phyloP scores from a whole-genome alignment of 2,888 invertebrate genomes.

The Cheiracanthium punctorium region DNA sequence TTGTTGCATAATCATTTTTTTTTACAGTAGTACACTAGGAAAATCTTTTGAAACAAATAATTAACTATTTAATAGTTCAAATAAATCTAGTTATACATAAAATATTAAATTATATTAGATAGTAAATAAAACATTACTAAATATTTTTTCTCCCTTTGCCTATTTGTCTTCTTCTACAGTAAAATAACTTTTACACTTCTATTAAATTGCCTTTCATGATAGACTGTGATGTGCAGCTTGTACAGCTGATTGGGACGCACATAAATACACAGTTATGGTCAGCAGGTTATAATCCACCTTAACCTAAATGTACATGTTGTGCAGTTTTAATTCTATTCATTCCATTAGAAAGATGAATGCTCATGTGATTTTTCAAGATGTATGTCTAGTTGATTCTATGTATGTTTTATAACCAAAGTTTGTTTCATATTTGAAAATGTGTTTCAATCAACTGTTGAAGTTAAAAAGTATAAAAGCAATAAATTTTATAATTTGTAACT shows the following conservation, averaged over 20 bases:
- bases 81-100: too few species aligned
- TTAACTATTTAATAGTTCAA: too few species aligned
- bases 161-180: too few species aligned
- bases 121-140: too few species aligned
- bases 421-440: background rate
- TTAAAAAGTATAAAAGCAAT: constrained; percentile 2
- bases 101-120: too few species aligned
- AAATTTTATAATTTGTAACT: constrained; percentile 1
- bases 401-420: constrained; percentile 12
- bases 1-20: too few species aligned
- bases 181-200: too few species aligned
- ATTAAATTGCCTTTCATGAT: too few species aligned
- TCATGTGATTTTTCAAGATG: constrained; percentile 12
- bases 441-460: constrained; percentile 1
- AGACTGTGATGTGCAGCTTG: constrained; percentile 3
- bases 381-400: background rate
- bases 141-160: too few species aligned
- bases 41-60: too few species aligned
- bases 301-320: background rate
- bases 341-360: background rate
- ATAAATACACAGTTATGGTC: background rate
- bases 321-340: background rate
- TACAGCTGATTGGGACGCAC: background rate
- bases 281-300: background rate
- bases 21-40: too few species aligned